Percentiles rank a stretch among this genome's conserved stretches.
Evolutionary conservation across 2,113 vertebrate genomes (phyloP).

Genomic region (Pandion haliaetus): DNA sequence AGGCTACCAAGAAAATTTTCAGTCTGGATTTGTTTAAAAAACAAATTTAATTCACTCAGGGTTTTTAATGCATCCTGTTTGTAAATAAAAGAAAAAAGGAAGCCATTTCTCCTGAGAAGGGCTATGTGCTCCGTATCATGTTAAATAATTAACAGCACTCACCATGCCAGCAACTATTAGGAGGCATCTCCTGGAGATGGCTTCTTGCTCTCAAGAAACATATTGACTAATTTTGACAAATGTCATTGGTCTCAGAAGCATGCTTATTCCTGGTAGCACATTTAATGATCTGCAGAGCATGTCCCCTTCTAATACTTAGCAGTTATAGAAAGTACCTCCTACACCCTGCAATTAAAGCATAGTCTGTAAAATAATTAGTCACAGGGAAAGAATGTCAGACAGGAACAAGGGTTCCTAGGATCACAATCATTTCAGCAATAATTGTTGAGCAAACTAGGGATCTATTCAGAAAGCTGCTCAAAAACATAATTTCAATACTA

Average conservation of each 20-base stretch:
- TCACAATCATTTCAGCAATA: constrained; percentile 59
- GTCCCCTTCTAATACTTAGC: constrained; percentile 48
- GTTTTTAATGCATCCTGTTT: constrained; percentile 60
- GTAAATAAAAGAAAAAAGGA: constrained; percentile 43
- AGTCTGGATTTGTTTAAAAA: constrained; percentile 46
- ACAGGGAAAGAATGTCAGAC: constrained; percentile 53
- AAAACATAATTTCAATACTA: constrained; percentile 17
- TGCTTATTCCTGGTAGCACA: constrained; percentile 41
- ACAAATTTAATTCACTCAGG: constrained; percentile 31
- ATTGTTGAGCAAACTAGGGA: constrained; percentile 32
- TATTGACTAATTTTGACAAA: constrained; percentile 60
- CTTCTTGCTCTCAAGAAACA: constrained; percentile 62
- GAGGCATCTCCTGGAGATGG: constrained; percentile 37
- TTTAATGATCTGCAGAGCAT: constrained; percentile 71
- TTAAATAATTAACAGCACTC: constrained; percentile 81
- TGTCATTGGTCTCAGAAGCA: constrained; percentile 51
- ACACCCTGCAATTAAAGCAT: constrained; percentile 68
- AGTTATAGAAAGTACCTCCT: constrained; percentile 60
- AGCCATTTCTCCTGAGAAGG: constrained; percentile 52
- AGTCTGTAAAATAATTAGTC: constrained; percentile 71
- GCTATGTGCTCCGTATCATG: neutral
- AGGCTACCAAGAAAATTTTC: constrained; percentile 2
- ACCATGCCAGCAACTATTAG: constrained; percentile 49
- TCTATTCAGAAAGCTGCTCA: constrained; percentile 20
- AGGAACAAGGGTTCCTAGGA: constrained; percentile 29